Conservation (phyloP, 2,797 vertebrate species). For the Saxicola maurus region DNA sequence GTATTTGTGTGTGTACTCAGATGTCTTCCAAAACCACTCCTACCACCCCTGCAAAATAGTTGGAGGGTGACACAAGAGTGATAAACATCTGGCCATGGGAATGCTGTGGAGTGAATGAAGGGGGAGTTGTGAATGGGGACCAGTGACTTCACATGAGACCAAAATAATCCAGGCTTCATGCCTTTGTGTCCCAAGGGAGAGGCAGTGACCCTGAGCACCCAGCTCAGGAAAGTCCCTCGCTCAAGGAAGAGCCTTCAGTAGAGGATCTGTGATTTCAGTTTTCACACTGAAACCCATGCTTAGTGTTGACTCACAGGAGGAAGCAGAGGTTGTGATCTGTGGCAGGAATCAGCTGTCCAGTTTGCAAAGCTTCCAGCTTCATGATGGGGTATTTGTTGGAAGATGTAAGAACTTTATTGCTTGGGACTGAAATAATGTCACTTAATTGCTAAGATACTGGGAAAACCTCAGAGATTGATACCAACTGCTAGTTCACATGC, state of each 20-base stretch:
- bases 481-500: background rate
- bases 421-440: background rate
- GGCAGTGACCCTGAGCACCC: background rate
- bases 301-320: rapidly evolving
- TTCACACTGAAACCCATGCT: rapidly evolving
- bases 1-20: background rate
- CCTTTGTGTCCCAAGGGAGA: background rate
- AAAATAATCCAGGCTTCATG: background rate
- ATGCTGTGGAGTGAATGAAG: background rate
- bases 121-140: background rate
- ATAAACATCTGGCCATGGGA: conserved; percentile 18
- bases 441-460: background rate
- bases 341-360: background rate
- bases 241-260: background rate
- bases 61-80: conserved; percentile 19
- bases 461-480: background rate
- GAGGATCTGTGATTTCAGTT: background rate
- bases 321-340: background rate
- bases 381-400: background rate
- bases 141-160: rapidly evolving
- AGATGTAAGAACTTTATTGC: background rate
- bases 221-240: background rate
- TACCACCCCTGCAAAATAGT: conserved; percentile 46
- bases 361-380: background rate
- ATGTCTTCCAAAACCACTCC: conserved; percentile 33